Conservation (phyloP, 2,797 vertebrate genomes). For the Podarcis lilfordi region DNA sequence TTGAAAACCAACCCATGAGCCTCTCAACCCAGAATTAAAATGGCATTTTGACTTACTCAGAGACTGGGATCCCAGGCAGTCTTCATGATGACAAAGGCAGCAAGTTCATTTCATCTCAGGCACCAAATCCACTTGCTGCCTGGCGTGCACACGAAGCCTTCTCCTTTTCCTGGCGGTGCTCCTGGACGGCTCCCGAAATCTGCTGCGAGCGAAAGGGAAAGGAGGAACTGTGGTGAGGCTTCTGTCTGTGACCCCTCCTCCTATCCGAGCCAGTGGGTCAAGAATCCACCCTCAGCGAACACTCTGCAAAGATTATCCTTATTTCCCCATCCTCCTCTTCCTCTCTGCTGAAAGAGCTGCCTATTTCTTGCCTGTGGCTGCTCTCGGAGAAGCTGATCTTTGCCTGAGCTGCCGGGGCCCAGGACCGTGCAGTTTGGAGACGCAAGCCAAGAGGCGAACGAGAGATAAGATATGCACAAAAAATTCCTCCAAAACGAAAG, state of each 20-base stretch:
- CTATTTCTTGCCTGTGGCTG: constrained; percentile 42
- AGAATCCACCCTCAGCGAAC: constrained; percentile 69
- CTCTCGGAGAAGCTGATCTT: constrained; percentile 46
- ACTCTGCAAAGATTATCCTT: constrained; percentile 56
- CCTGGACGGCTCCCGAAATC: constrained; percentile 61
- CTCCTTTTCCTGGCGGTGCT: constrained; percentile 47
- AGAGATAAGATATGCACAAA: neutral
- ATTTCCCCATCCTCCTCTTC: neutral
- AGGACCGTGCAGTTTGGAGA: constrained; percentile 27
- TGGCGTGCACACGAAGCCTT: constrained; percentile 28
- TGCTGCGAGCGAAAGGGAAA: constrained; percentile 70
- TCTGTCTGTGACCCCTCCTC: constrained; percentile 80
- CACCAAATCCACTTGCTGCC: constrained; percentile 42
- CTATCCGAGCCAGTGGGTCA: constrained; percentile 82
- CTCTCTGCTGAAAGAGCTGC: constrained; percentile 44
- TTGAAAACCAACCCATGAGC: constrained; percentile 13
- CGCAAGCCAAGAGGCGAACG: neutral
- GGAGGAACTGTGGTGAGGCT: constrained; percentile 68
- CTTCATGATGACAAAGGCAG: constrained; percentile 26
- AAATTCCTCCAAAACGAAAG: constrained; percentile 48
- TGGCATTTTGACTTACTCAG: constrained; percentile 68
- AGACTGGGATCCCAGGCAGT: constrained; percentile 31
- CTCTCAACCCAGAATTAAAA: constrained; percentile 28
- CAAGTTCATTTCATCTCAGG: constrained; percentile 52
- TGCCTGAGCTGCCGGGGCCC: constrained; percentile 27